These are phyloP conservation scores for Diglossa cyanea DNA, from an alignment of 2,797 vertebrate species.

Conservation along the genomic window DNA sequence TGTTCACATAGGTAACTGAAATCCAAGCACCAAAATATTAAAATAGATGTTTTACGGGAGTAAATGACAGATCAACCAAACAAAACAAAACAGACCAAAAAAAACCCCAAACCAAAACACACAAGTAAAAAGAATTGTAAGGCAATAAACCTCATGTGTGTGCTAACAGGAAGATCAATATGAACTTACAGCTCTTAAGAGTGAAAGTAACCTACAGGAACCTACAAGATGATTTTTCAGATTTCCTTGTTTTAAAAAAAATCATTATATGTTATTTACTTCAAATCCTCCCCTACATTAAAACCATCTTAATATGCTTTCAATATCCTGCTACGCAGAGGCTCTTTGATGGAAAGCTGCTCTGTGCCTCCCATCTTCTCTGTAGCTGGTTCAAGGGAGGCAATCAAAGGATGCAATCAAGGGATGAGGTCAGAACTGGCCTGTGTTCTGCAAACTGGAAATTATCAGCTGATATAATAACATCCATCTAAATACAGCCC, in stretches of 20 bases:
- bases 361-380: constrained; percentile 11
- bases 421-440: constrained; percentile 23
- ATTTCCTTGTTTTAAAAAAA: constrained; percentile 37
- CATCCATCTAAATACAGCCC: neutral
- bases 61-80: neutral
- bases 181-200: constrained; percentile 19
- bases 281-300: constrained; percentile 40
- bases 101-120: neutral
- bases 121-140: neutral
- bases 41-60: neutral
- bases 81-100: neutral
- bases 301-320: constrained; percentile 44
- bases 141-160: neutral
- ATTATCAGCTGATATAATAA: constrained; percentile 39
- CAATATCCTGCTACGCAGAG: constrained; percentile 5
- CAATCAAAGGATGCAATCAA: constrained; percentile 46
- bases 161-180: constrained; percentile 34
- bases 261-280: constrained; percentile 33
- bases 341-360: constrained; percentile 16
- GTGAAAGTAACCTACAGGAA: constrained; percentile 12
- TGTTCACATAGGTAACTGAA: neutral
- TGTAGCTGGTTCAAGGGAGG: constrained; percentile 29
- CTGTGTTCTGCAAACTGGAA: constrained; percentile 39
- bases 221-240: constrained; percentile 19
- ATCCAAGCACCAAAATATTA: neutral